Percentiles rank a stretch among this genome's conserved stretches.
phyloP scores from a whole-genome alignment of 2,797 vertebrate genomes.

The Anniella stebbinsi region DNA sequence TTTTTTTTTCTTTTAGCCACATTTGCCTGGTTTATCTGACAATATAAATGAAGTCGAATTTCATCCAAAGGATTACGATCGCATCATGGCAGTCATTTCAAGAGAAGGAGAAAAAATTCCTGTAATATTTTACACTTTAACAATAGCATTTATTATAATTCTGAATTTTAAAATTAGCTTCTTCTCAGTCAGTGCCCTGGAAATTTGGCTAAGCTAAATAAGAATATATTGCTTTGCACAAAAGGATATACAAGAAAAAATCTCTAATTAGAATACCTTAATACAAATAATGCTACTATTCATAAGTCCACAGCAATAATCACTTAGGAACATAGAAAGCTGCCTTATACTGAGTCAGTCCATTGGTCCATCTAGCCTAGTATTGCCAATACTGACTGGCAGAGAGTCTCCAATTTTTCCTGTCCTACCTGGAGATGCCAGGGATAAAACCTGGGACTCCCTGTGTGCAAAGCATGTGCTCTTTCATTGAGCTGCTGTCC shows the following conservation, averaged over 20 bases:
- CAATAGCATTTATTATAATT: slow-evolving; percentile 19
- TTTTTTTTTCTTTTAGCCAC: slow-evolving; percentile 77
- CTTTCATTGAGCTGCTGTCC: neutral
- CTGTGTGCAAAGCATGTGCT: no score
- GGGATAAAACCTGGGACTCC: no score
- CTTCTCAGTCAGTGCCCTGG: neutral
- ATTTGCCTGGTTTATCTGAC: slow-evolving; percentile 86
- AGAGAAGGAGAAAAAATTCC: slow-evolving; percentile 87
- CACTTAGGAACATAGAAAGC: no score
- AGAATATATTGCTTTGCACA: neutral
- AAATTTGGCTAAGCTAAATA: neutral
- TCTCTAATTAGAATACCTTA: slow-evolving; percentile 22
- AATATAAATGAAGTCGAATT: slow-evolving; percentile 87
- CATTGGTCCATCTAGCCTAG: no score
- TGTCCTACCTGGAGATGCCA: no score
- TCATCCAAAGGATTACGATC: slow-evolving; percentile 84
- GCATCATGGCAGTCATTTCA: slow-evolving; percentile 83
- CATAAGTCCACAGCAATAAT: no score
- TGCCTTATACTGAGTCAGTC: no score
- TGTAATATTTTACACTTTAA: slow-evolving; percentile 70
- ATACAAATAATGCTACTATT: no score
- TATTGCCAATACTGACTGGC: no score
- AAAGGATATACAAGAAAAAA: neutral
- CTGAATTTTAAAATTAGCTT: neutral
- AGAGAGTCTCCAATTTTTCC: no score